A percentile compares a stretch with the other conserved stretches of the same genome.
phyloP scores from a whole-genome alignment of 2,888 invertebrate genomes.

The Ennomos erosarius region DNA sequence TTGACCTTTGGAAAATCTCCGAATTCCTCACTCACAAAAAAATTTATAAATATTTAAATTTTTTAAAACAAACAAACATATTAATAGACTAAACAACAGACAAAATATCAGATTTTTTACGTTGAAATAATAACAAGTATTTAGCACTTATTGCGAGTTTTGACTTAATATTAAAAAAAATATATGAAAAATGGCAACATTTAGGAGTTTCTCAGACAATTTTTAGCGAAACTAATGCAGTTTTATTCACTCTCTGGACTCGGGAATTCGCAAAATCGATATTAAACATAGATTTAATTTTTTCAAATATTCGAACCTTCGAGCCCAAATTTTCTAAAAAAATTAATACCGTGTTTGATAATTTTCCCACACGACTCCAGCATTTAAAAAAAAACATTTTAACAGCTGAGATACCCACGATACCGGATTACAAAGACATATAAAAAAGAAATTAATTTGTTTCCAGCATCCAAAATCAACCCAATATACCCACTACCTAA shows the following conservation, averaged over 20 bases:
- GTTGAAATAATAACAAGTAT: constrained; percentile 30
- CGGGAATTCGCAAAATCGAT: background rate
- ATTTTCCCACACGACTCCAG: no score
- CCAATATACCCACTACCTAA: constrained; percentile 3
- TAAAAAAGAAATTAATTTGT: background rate
- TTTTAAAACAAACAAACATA: constrained; percentile 41
- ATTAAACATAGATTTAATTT: background rate
- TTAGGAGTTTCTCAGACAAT: constrained; percentile 29
- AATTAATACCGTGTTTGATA: no score
- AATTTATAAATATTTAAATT: constrained; percentile 33
- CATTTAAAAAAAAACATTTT: background rate
- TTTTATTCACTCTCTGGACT: background rate
- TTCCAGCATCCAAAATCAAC: background rate
- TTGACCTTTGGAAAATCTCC: constrained; percentile 17
- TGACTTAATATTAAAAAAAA: constrained; percentile 31
- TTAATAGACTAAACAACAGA: constrained; percentile 44
- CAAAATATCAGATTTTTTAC: constrained; percentile 43
- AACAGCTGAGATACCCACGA: constrained; percentile 9
- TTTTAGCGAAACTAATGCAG: constrained; percentile 4
- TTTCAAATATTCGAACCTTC: no score
- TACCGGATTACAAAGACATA: constrained; percentile 18
- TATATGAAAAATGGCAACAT: constrained; percentile 42
- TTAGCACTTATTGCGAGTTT: constrained; percentile 36
- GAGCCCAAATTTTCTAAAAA: no score
- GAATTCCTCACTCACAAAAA: constrained; percentile 28